Evolutionary conservation across 2,797 vertebrate species (phyloP), one percentile per base, ranked within the genome.

Genomic region (Luscinia megarhynchos): DNA sequence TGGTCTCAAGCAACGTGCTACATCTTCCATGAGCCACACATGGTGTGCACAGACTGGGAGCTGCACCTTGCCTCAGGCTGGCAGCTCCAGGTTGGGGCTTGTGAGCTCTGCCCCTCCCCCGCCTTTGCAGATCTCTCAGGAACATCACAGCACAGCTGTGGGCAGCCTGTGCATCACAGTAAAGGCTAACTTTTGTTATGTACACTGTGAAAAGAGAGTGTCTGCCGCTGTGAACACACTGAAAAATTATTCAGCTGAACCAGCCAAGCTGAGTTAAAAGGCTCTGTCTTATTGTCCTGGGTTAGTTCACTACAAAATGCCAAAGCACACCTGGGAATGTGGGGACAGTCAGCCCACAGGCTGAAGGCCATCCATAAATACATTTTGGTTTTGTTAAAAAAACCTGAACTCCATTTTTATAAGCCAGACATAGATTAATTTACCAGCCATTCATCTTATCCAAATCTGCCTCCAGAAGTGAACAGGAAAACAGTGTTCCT

Each of bases 361-460:
- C 19, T 53, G 48, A 58, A 67, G 21, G 15, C 3, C 10, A n/a
- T 67, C 48, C 54, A 64, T 36, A 91, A 93, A 53, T 50, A 5
- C 58, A 43, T 70, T 84, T 57, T 77, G 10, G 4, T 87, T 95
- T 78, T 38, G 19, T 88, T 87, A 77, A 62, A 57, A 72, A 91
- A 85, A 29, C 6, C 11, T 19, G 8, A 73, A 34, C 12, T 67
- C 46, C 1, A 2, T 81, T 93, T 87, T 51, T 66, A 38, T 67
- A 77, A 87, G 87, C 15, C 29, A 75, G 53, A 53, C 21, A 19
- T 32, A 10, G 32, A 74, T 54, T 75, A 66, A 77, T 82, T 92
- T 92, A 34, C 30, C 64, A 89, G 41, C 41, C 46, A n/a, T 81
- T 92, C 22, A 24, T 87, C n/a, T 70, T 40, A 11, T 15, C 29